Evolutionary conservation across 2,888 invertebrate species (phyloP).

Genomic region (Ditula angustiorana): DNA sequence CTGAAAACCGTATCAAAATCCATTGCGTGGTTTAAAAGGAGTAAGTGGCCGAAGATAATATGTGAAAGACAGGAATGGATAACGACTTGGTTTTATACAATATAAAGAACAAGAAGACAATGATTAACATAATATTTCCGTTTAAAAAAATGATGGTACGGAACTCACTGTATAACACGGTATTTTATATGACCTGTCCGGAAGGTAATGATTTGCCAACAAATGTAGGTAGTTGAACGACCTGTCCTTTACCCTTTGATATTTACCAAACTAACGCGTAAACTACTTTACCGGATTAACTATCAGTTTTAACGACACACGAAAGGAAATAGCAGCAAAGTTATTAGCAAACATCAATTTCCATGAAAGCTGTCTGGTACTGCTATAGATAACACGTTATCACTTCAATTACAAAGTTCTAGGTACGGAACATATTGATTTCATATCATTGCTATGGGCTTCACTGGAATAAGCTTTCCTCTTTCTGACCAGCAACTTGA

Average conservation of each 20-base stretch:
- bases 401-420: constrained; percentile 18
- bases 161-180: too few relatives aligned
- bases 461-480: not conserved
- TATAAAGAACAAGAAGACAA: too few relatives aligned
- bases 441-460: not conserved
- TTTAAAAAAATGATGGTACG: too few relatives aligned
- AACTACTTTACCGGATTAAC: constrained; percentile 26
- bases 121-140: too few relatives aligned
- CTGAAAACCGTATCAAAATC: too few relatives aligned
- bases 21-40: too few relatives aligned
- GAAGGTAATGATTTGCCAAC: not conserved
- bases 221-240: not conserved
- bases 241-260: not conserved
- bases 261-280: constrained; percentile 4
- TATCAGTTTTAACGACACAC: constrained; percentile 3
- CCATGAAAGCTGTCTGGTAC: constrained; percentile 25
- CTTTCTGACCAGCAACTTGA: too few relatives aligned
- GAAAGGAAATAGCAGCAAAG: constrained; percentile 21
- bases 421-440: constrained; percentile 7
- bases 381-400: constrained; percentile 22
- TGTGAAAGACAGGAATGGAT: too few relatives aligned
- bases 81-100: too few relatives aligned
- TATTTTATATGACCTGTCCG: not conserved
- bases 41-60: too few relatives aligned
- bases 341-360: constrained; percentile 38